phyloP scores from a whole-genome alignment of 2,888 invertebrate genomes.

The Coremacera marginata region DNA sequence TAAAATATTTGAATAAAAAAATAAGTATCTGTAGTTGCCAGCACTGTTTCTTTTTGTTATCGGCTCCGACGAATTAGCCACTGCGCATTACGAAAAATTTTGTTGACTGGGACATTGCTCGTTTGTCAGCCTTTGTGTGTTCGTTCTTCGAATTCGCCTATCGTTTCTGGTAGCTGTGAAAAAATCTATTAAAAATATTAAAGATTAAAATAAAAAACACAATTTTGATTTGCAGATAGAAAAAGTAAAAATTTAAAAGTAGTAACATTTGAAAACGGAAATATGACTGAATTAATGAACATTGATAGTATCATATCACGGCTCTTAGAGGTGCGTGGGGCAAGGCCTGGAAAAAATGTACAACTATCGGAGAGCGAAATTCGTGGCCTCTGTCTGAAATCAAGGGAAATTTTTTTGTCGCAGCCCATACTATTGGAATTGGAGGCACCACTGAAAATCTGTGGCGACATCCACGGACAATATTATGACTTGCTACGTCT shows the following conservation, averaged over 20 bases:
- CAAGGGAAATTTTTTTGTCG: slow-evolving; percentile 97
- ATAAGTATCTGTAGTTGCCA: too few relatives aligned
- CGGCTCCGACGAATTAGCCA: background rate
- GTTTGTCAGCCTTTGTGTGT: slow-evolving; percentile 60
- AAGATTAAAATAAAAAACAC: slow-evolving; percentile 50
- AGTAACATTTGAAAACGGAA: slow-evolving; percentile 46
- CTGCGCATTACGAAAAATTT: slow-evolving; percentile 48
- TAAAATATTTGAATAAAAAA: too few relatives aligned
- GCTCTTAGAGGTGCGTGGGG: slow-evolving; percentile 84
- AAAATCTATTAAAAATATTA: slow-evolving; percentile 58
- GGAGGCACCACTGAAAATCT: slow-evolving; percentile 99
- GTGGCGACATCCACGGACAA: slow-evolving; percentile 98
- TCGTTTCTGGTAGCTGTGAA: slow-evolving; percentile 57
- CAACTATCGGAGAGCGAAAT: slow-evolving; percentile 99
- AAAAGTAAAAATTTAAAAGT: slow-evolving; percentile 44
- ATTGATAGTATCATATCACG: slow-evolving; percentile 68
- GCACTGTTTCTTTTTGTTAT: too few relatives aligned
- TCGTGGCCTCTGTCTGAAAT: slow-evolving; percentile 96
- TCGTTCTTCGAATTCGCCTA: slow-evolving; percentile 53
- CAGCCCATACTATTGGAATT: slow-evolving; percentile 98
- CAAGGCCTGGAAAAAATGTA: slow-evolving; percentile 99
- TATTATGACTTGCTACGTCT: slow-evolving; percentile 97
- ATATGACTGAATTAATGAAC: slow-evolving; percentile 67
- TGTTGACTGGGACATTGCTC: slow-evolving; percentile 53
- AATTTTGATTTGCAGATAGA: slow-evolving; percentile 39